Base-by-base conservation (phyloP, 2,888 invertebrate species). In the Corythucha ciliata region DNA sequence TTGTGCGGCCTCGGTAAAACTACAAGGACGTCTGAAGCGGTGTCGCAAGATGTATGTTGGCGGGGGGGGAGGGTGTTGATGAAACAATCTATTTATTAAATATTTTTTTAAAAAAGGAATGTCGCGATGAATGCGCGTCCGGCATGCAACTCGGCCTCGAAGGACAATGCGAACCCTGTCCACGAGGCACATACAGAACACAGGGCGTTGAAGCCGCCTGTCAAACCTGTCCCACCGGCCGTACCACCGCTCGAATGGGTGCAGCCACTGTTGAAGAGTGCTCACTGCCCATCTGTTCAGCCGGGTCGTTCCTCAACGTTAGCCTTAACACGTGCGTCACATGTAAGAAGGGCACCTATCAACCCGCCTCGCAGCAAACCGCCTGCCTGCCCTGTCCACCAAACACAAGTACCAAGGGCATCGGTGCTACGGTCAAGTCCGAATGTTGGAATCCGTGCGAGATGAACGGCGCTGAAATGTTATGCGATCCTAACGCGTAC, bases 381-480 rank as follows among this genome's bases (percentile, higher is more conserved):
- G 75, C 78, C 32, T 94, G 93, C 67, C 73, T 88, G 48, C 77
- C 82, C 32, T 94, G 94, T 64, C 90, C 91, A 22, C 82, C 86
- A 34, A 91, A 91, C 66, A 90, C 87, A 18, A 92, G 91, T 63
- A 94, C 94, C 0, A 81, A 82, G 63, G 79, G 77, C 61, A 74
- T 78, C 1, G 89, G 87, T 53, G 81, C 92, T 54, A 81, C 80
- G 20, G 81, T 81, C 58, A 81, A 81, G 66, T 71, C 79, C 1
- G 89, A 90, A 60, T 93, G 92, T 67, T 86, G 83, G 45, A 91
- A 92, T 68, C 92, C 92, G 0, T 92, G 92, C 64, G 86, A 90
- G 65, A 85, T 84, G 68, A 77, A 76, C 54, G 85, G 83, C 32
- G 76, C 80, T 1, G 81, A 86, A 62, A 84, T 85, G 72, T 82